Conservation (phyloP, 1,140 invertebrate species). For the Diuraphis noxia region DNA sequence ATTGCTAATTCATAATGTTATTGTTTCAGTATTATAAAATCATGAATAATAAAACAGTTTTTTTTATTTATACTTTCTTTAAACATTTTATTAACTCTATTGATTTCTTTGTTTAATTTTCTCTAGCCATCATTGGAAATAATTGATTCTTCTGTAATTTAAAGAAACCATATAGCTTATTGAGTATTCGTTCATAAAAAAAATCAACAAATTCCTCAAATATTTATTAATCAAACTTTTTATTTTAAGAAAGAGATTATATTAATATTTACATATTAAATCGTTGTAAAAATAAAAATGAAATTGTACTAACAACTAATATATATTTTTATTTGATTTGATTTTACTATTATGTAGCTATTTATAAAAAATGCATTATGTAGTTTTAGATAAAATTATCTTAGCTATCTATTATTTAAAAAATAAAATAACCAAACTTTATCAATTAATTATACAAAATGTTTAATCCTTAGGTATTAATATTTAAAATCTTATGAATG, state of each 20-base stretch:
- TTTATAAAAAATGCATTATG: background rate
- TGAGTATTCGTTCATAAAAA: too few relatives aligned
- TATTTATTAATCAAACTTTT: background rate
- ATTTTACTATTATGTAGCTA: background rate
- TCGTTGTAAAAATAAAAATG: background rate
- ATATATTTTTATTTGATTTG: too few relatives aligned
- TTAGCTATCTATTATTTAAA: background rate
- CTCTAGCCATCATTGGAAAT: background rate
- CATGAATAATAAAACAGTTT: background rate
- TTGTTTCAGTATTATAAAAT: background rate
- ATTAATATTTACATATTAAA: background rate
- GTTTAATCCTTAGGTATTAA: background rate
- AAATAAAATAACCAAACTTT: fast-evolving
- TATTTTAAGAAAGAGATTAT: background rate
- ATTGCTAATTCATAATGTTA: background rate
- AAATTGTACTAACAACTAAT: too few relatives aligned
- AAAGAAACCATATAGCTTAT: background rate
- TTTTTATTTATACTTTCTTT: background rate
- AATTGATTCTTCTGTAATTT: background rate
- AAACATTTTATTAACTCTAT: background rate
- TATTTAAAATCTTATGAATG: background rate
- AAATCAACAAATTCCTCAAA: background rate
- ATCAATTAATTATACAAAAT: too few relatives aligned
- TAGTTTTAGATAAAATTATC: background rate
- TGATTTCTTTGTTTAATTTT: background rate